phyloP scores from a whole-genome alignment of 2,797 vertebrate species.

The Urophycis tenuis region DNA sequence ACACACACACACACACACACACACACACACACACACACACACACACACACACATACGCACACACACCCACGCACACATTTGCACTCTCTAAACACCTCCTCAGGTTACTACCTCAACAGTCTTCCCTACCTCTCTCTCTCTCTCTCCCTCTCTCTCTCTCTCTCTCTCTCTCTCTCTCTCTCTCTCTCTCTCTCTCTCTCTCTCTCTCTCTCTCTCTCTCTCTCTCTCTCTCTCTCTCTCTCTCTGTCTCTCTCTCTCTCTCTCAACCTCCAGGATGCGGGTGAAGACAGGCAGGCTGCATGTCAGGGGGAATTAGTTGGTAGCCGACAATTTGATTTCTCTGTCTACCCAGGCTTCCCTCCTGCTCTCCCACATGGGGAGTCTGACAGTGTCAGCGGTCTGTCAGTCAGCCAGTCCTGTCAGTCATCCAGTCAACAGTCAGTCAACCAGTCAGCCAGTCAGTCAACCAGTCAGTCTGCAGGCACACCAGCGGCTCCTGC shows the following conservation, averaged over 20 bases:
- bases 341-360: slow-evolving; percentile 55
- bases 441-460: background rate
- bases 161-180: slow-evolving; percentile 6
- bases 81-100: slow-evolving; percentile 15
- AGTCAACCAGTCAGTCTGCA: background rate
- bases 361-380: background rate
- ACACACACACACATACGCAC: background rate
- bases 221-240: slow-evolving; percentile 19
- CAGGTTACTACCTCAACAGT: slow-evolving; percentile 37
- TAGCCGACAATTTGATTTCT: slow-evolving; percentile 70
- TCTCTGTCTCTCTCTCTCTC: slow-evolving; percentile 4
- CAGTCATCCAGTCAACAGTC: too few species aligned
- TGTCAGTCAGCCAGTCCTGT: background rate
- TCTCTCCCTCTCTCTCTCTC: slow-evolving; percentile 18
- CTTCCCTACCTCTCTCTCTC: slow-evolving; percentile 18
- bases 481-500: background rate
- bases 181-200: slow-evolving; percentile 20
- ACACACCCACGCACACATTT: slow-evolving; percentile 6
- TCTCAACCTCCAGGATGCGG: slow-evolving; percentile 49
- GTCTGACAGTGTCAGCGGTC: slow-evolving; percentile 17
- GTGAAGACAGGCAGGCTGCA: slow-evolving; percentile 52
- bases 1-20: slow-evolving; percentile 3
- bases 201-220: slow-evolving; percentile 7
- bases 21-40: slow-evolving; percentile 4
- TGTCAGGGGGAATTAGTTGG: slow-evolving; percentile 66